These are phyloP conservation scores for Archips crataeganus DNA, from an alignment of 2,888 invertebrate species.

Conservation along the genomic window DNA sequence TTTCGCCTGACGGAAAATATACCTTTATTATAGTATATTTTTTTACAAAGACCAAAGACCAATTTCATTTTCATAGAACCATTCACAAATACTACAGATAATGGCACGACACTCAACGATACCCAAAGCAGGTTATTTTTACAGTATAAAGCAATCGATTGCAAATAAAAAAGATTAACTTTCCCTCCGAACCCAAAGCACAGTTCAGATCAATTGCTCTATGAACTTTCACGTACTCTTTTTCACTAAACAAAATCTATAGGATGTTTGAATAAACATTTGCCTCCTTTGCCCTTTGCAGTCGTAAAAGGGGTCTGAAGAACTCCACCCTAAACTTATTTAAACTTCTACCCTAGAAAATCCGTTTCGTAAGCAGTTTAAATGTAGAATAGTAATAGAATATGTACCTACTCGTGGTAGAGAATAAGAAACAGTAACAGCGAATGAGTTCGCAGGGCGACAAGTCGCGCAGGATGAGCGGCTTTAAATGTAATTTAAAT, in stretches of 20 bases:
- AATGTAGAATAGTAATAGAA: conserved; percentile 81
- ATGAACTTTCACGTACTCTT: conserved; percentile 48
- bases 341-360: conserved; percentile 84
- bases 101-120: background rate
- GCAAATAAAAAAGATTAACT: conserved; percentile 17
- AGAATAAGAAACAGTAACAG: conserved; percentile 65
- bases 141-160: conserved; percentile 7
- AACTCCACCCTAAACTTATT: conserved; percentile 83
- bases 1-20: too few relatives aligned
- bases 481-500: conserved; percentile 42
- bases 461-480: conserved; percentile 54
- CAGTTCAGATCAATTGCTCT: conserved; percentile 40
- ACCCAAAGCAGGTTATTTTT: background rate
- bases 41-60: too few relatives aligned
- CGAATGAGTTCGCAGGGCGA: conserved; percentile 63
- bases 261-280: conserved; percentile 84
- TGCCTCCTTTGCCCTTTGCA: conserved; percentile 81
- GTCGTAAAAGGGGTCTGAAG: conserved; percentile 81
- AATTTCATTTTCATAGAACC: background rate
- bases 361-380: conserved; percentile 81
- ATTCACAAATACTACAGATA: background rate
- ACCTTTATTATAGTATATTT: too few relatives aligned
- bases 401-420: conserved; percentile 66
- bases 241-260: conserved; percentile 75
- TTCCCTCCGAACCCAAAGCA: conserved; percentile 4